A percentile compares a stretch with the other conserved stretches of the same genome.
Evolutionary conservation across 1,140 invertebrate genomes (phyloP).

Genomic region (Chelonus insularis): DNA sequence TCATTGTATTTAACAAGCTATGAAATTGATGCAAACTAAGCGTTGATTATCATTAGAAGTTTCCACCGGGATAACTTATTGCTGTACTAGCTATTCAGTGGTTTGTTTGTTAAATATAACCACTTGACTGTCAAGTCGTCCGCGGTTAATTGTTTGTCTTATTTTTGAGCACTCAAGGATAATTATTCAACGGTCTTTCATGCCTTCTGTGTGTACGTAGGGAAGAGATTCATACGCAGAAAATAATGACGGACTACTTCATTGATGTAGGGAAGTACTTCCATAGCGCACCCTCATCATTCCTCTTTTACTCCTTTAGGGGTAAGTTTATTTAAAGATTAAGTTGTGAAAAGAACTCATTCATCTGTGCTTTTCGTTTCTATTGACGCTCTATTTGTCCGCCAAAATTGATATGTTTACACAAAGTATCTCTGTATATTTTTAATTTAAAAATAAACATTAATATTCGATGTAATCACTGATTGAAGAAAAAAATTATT

Average conservation of each 20-base stretch:
- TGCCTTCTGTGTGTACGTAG: conserved; percentile 32
- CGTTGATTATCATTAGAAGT: conserved; percentile 6
- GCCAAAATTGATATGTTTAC: neutral
- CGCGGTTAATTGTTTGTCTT: conserved; percentile 53
- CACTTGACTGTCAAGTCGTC: conserved; percentile 52
- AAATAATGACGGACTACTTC: conserved; percentile 43
- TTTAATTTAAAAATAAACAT: neutral
- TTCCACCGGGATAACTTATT: neutral
- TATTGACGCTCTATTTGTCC: neutral
- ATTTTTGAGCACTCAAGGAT: conserved; percentile 49
- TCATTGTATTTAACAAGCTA: neutral
- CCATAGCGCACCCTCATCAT: conserved; percentile 13
- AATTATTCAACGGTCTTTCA: conserved; percentile 55
- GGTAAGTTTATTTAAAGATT: conserved; percentile 38
- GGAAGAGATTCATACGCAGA: conserved; percentile 17
- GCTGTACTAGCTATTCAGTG: conserved; percentile 27
- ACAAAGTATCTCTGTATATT: neutral
- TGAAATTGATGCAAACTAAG: neutral
- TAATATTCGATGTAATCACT: too few relatives aligned
- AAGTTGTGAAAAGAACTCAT: conserved; percentile 44
- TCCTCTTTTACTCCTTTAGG: conserved; percentile 28
- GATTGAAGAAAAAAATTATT: too few relatives aligned
- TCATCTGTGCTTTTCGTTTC: conserved; percentile 28
- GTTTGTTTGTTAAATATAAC: conserved; percentile 47
- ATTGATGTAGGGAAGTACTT: conserved; percentile 16